phyloP scores from a whole-genome alignment of 2,888 invertebrate genomes.

The Zootermopsis nevadensis region DNA sequence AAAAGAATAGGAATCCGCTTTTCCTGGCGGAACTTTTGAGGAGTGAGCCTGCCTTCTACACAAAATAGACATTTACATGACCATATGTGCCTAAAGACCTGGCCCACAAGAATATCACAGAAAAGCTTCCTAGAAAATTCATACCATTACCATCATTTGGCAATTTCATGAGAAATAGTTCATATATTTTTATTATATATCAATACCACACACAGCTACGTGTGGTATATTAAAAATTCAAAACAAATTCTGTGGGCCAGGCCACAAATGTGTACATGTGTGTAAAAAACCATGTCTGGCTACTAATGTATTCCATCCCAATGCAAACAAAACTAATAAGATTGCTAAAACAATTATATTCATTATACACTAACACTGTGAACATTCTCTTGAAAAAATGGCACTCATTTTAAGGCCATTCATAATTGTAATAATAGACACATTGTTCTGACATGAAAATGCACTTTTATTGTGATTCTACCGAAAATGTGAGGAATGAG shows the following conservation, averaged over 20 bases:
- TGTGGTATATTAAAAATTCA: constrained; percentile 47
- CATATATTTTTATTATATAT: constrained; percentile 27
- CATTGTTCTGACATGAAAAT: constrained; percentile 23
- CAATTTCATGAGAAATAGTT: constrained; percentile 33
- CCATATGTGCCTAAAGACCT: constrained; percentile 57
- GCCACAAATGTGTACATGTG: constrained; percentile 48
- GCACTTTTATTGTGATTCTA: constrained; percentile 32
- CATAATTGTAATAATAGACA: background rate
- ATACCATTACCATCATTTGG: constrained; percentile 31
- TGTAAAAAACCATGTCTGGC: constrained; percentile 48
- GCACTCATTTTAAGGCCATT: constrained; percentile 44
- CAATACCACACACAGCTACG: constrained; percentile 36
- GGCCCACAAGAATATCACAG: constrained; percentile 66
- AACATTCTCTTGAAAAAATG: constrained; percentile 47
- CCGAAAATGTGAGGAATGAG: constrained; percentile 45
- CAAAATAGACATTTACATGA: constrained; percentile 39
- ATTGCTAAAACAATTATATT: constrained; percentile 33
- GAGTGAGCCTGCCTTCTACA: constrained; percentile 53
- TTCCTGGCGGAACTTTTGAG: constrained; percentile 44
- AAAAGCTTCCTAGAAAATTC: constrained; percentile 54
- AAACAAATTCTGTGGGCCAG: constrained; percentile 53
- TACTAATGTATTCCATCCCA: constrained; percentile 35
- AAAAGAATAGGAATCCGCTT: constrained; percentile 17
- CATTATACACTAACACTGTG: constrained; percentile 44
- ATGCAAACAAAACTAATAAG: constrained; percentile 44